These are phyloP conservation scores for Tiphia femorata DNA, from an alignment of 2,888 invertebrate genomes.

Conservation along the genomic window DNA sequence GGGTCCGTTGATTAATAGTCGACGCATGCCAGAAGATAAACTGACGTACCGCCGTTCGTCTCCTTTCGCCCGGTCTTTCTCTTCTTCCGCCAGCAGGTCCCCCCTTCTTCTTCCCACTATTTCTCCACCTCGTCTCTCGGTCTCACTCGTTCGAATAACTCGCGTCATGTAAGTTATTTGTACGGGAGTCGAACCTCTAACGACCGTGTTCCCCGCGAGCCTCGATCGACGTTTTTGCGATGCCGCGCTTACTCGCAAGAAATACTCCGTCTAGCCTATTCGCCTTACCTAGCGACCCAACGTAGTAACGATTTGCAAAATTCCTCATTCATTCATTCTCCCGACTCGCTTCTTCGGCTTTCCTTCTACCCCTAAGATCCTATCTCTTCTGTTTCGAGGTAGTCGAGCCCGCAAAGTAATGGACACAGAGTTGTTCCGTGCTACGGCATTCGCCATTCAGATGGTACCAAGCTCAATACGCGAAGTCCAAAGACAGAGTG, in stretches of 20 bases:
- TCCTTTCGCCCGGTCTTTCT: slow-evolving; percentile 35
- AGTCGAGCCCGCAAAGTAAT: no score
- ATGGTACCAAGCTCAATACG: no score
- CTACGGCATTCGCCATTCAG: no score
- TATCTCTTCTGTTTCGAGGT: no score
- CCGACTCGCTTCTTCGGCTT: no score
- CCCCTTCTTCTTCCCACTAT: slow-evolving; percentile 15
- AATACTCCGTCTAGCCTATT: no score
- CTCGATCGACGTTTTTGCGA: slow-evolving; percentile 36
- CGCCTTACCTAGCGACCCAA: no score
- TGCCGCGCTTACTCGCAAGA: slow-evolving; percentile 1
- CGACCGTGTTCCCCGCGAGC: slow-evolving; percentile 30
- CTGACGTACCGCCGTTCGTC: slow-evolving; percentile 44
- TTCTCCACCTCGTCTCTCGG: slow-evolving; percentile 12
- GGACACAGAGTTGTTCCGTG: no score
- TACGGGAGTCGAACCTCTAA: slow-evolving; percentile 39
- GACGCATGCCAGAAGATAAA: slow-evolving; percentile 50
- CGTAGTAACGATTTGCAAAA: no score
- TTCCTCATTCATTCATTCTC: no score
- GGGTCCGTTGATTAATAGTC: slow-evolving; percentile 59
- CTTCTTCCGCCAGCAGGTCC: slow-evolving; percentile 20
- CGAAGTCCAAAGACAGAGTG: no score
- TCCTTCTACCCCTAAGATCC: no score
- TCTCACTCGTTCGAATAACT: slow-evolving; percentile 27
- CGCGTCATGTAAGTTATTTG: slow-evolving; percentile 55